Evolutionary conservation across 2,113 vertebrate genomes (phyloP).

Genomic region (Melanerpes formicivorus): DNA sequence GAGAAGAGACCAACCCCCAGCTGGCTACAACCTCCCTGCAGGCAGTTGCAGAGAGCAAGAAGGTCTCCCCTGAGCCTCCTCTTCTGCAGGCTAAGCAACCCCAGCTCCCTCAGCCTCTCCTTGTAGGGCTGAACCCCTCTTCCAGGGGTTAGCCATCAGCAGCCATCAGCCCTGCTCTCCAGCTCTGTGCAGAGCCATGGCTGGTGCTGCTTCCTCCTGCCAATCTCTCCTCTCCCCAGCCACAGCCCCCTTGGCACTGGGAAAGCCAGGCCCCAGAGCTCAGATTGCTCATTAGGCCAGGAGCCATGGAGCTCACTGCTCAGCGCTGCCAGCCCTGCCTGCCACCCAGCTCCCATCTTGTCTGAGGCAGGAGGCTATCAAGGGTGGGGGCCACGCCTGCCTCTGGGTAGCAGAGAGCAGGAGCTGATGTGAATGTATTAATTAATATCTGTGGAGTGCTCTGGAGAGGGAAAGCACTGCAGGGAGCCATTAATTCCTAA

Average conservation of each 20-base stretch:
- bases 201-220: neutral
- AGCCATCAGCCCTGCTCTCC: neutral
- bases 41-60: no score
- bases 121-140: neutral
- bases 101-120: no score
- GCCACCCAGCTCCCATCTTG: neutral
- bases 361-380: neutral
- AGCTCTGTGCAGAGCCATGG: neutral
- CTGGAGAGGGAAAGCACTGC: neutral
- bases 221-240: rapidly evolving
- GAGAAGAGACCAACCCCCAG: no score
- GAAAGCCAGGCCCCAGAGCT: neutral
- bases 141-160: neutral
- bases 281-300: neutral
- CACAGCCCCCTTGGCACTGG: neutral
- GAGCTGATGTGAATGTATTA: neutral
- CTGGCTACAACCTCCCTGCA: no score
- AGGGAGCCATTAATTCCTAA: constrained; percentile 32
- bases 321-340: neutral
- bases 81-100: no score
- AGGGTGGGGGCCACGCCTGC: neutral
- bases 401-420: neutral
- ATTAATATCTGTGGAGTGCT: neutral
- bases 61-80: no score
- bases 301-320: neutral